Percentiles rank a stretch among this genome's conserved stretches.
Conservation (phyloP, 1,140 invertebrate species). For the Zelostemma sp. region DNA sequence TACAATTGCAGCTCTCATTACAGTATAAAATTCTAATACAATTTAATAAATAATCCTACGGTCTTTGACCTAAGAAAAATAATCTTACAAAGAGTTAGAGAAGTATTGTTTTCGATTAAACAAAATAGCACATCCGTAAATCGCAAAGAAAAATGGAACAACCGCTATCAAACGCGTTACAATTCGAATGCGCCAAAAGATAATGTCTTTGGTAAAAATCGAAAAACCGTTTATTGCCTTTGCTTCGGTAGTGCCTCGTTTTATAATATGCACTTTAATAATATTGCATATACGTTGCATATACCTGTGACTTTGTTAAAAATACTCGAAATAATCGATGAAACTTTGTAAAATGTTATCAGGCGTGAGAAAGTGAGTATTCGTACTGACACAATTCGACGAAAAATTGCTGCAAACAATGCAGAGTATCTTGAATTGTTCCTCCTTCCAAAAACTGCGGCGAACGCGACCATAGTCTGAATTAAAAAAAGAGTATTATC, state of each 20-base stretch:
- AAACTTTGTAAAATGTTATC: neutral
- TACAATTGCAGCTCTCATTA: conserved; percentile 21
- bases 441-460: conserved; percentile 21
- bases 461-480: conserved; percentile 25
- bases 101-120: conserved; percentile 36
- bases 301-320: conserved; percentile 1
- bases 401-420: neutral
- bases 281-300: conserved; percentile 11
- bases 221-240: conserved; percentile 7
- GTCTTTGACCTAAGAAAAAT: conserved; percentile 29
- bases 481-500: conserved; percentile 27
- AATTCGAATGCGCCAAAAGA: conserved; percentile 38
- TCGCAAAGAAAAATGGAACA: conserved; percentile 1
- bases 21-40: conserved; percentile 17
- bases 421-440: conserved; percentile 5
- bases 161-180: too few relatives aligned
- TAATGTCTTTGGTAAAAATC: conserved; percentile 15
- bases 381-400: neutral
- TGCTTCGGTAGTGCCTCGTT: conserved; percentile 7
- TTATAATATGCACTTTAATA: neutral
- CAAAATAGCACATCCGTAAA: conserved; percentile 47
- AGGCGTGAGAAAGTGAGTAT: conserved; percentile 24
- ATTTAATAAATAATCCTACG: conserved; percentile 36
- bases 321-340: conserved; percentile 7
- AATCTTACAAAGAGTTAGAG: conserved; percentile 34